Conservation (phyloP, 2,113 vertebrate species). For the Malurus alboscapulatus region DNA sequence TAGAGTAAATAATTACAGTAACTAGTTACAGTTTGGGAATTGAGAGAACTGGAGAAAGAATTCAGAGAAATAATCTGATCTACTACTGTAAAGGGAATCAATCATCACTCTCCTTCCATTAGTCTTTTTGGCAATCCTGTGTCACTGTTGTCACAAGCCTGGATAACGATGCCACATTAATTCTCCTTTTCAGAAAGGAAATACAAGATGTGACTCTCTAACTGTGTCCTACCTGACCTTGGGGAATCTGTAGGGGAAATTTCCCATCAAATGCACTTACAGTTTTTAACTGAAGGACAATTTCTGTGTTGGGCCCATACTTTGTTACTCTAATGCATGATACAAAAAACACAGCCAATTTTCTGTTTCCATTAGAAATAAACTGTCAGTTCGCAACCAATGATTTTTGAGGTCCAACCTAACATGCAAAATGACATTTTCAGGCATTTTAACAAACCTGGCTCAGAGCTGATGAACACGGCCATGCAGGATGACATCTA, state of each 20-base stretch:
- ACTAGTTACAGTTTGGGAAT: conserved; percentile 18
- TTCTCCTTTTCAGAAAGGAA: conserved; percentile 4
- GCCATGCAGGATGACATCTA: neutral
- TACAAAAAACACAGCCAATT: neutral
- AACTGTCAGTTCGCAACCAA: neutral
- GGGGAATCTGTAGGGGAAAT: neutral
- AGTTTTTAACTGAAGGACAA: neutral
- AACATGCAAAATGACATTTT: neutral
- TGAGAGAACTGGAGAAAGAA: neutral
- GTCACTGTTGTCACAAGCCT: conserved; percentile 17
- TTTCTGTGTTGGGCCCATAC: neutral
- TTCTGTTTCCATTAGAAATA: neutral
- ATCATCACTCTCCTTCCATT: conserved; percentile 25
- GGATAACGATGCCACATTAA: conserved; percentile 32
- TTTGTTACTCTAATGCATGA: neutral
- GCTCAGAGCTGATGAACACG: neutral
- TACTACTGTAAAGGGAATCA: conserved; percentile 23
- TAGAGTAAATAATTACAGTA: conserved; percentile 42
- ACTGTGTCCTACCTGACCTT: conserved; percentile 23
- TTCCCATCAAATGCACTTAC: neutral
- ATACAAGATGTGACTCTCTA: neutral
- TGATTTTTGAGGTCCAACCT: neutral
- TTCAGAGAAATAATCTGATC: conserved; percentile 28
- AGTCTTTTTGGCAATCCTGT: conserved; percentile 38
- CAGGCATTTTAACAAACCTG: neutral